phyloP scores from a whole-genome alignment of 2,797 vertebrate species.

The Brotula barbata region DNA sequence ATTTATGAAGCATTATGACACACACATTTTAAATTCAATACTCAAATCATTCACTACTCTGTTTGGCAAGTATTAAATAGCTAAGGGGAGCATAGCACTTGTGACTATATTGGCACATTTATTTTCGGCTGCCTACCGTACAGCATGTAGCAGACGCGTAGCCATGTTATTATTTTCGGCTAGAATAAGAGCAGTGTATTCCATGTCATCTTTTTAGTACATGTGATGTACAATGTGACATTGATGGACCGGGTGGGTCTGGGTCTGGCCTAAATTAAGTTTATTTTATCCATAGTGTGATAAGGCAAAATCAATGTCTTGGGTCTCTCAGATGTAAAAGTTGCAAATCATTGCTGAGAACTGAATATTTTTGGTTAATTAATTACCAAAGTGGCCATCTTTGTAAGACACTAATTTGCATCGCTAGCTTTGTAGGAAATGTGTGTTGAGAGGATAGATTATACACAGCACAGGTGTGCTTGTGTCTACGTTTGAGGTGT shows the following conservation, averaged over 20 bases:
- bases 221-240: slow-evolving; percentile 7
- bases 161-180: slow-evolving; percentile 9
- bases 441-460: slow-evolving; percentile 14
- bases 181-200: slow-evolving; percentile 21
- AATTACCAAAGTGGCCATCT: slow-evolving; percentile 36
- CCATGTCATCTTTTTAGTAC: slow-evolving; percentile 1
- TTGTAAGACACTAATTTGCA: slow-evolving; percentile 31
- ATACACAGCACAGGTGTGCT: background rate
- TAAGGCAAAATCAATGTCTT: too few relatives aligned
- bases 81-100: background rate
- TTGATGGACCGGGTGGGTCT: slow-evolving; percentile 5
- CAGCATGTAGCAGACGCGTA: slow-evolving; percentile 14
- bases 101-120: slow-evolving; percentile 22
- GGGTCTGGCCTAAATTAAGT: slow-evolving; percentile 23
- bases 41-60: background rate
- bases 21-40: background rate
- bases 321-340: slow-evolving; percentile 10
- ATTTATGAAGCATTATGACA: background rate
- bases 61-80: slow-evolving; percentile 9
- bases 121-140: slow-evolving; percentile 25
- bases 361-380: slow-evolving; percentile 35
- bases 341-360: slow-evolving; percentile 9
- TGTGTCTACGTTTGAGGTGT: slow-evolving; percentile 1
- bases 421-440: slow-evolving; percentile 35
- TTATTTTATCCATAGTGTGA: background rate